Evolutionary conservation across 2,888 invertebrate genomes (phyloP).

Genomic region (Ormyrus nitidulus): DNA sequence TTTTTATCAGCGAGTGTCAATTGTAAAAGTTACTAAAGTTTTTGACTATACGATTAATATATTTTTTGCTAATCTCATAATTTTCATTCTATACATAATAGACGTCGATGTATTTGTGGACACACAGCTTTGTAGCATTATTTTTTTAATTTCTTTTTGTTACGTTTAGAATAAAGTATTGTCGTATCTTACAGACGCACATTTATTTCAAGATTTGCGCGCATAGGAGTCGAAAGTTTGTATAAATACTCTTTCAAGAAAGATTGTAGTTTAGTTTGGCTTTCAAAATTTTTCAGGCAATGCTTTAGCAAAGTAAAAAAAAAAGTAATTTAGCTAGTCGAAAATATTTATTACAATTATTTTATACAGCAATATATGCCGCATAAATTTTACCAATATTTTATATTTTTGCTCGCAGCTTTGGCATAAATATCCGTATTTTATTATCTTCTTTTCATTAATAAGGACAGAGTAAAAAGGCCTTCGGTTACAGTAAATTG

Average conservation of each 20-base stretch:
- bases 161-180: slow-evolving; percentile 53
- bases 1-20: slow-evolving; percentile 32
- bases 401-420: slow-evolving; percentile 43
- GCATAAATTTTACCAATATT: slow-evolving; percentile 13
- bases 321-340: slow-evolving; percentile 38
- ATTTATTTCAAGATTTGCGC: slow-evolving; percentile 33
- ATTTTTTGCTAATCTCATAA: slow-evolving; percentile 47
- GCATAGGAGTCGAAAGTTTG: slow-evolving; percentile 21
- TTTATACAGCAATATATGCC: slow-evolving; percentile 42
- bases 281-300: slow-evolving; percentile 43
- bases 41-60: not conserved
- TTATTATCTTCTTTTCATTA: slow-evolving; percentile 10
- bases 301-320: slow-evolving; percentile 50
- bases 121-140: slow-evolving; percentile 45
- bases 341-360: slow-evolving; percentile 51
- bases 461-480: slow-evolving; percentile 50
- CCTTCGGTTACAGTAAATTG: slow-evolving; percentile 33
- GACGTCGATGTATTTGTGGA: slow-evolving; percentile 47
- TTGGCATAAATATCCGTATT: slow-evolving; percentile 51
- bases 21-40: slow-evolving; percentile 29
- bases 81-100: slow-evolving; percentile 48
- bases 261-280: slow-evolving; percentile 41
- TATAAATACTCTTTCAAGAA: slow-evolving; percentile 14
- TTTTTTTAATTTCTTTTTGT: slow-evolving; percentile 34
- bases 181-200: slow-evolving; percentile 54